Conservation (phyloP, 2,888 invertebrate species). For the Carabus problematicus region DNA sequence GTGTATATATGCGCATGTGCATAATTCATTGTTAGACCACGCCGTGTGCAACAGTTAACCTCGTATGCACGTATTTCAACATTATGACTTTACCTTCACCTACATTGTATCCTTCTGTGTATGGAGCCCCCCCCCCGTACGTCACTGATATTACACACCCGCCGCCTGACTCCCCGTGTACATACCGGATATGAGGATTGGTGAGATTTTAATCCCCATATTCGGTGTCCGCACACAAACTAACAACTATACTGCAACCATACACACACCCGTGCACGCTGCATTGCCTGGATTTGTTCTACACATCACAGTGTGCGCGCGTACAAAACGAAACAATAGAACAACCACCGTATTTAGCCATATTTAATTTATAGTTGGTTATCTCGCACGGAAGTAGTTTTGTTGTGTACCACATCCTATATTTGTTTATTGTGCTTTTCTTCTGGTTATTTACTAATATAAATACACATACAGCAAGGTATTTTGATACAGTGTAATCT, state of each 20-base stretch:
- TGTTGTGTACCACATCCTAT: no score
- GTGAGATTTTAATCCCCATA: slow-evolving; percentile 38
- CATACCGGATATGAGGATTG: slow-evolving; percentile 35
- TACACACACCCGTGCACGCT: background rate
- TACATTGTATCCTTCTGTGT: background rate
- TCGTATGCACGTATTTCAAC: slow-evolving; percentile 7
- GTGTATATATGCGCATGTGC: no score
- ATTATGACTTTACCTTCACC: slow-evolving; percentile 5
- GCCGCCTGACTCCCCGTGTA: background rate
- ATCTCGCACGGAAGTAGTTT: background rate
- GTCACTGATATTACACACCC: background rate
- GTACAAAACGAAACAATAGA: background rate
- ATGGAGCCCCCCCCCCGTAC: background rate
- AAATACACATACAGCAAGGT: no score
- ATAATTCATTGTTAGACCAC: slow-evolving; percentile 16
- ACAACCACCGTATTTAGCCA: background rate
- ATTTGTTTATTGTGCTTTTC: no score
- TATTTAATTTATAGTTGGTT: slow-evolving; percentile 2
- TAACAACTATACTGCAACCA: slow-evolving; percentile 1
- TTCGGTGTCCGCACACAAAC: slow-evolving; percentile 14
- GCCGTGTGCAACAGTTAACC: slow-evolving; percentile 14
- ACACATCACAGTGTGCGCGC: background rate
- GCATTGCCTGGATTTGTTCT: slow-evolving; percentile 2
- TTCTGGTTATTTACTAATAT: no score
- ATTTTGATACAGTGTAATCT: no score